A percentile compares a stretch with the other conserved stretches of the same genome.
Conservation (phyloP, 2,113 vertebrate genomes). For the Procavia capensis region DNA sequence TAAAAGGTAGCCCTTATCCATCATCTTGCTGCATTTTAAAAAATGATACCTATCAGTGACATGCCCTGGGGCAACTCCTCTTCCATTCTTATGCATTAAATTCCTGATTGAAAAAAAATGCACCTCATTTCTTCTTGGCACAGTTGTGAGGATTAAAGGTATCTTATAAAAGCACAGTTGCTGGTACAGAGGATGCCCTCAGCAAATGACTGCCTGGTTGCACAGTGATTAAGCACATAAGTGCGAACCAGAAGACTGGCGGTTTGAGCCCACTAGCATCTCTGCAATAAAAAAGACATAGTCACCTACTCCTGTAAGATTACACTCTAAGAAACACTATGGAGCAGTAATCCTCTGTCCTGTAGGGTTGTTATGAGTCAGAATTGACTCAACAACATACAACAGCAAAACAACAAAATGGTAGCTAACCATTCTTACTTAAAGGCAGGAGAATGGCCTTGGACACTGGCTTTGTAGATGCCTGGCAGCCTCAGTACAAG, state of each 20-base stretch:
- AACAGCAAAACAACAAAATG: neutral
- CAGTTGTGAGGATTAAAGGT: neutral
- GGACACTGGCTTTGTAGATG: neutral
- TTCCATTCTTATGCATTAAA: neutral
- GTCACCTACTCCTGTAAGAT: neutral
- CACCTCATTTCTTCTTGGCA: neutral
- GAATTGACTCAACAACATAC: neutral
- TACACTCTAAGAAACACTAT: neutral
- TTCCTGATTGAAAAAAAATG: slow-evolving; percentile 2
- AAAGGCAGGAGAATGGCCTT: neutral
- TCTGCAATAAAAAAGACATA: neutral
- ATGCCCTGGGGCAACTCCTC: neutral
- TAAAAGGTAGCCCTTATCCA: neutral
- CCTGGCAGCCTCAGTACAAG: neutral
- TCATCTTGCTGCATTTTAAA: neutral
- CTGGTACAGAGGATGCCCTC: neutral
- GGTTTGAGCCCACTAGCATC: neutral
- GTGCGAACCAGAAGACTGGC: neutral
- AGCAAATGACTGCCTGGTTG: neutral
- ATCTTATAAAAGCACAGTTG: neutral
- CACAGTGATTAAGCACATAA: neutral
- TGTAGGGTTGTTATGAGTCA: neutral
- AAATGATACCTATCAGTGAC: neutral
- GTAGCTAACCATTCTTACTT: neutral
- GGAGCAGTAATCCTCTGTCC: neutral